Percentiles rank a stretch among this genome's conserved stretches.
phyloP scores from a whole-genome alignment of 2,797 vertebrate genomes.

The Anabas testudineus region DNA sequence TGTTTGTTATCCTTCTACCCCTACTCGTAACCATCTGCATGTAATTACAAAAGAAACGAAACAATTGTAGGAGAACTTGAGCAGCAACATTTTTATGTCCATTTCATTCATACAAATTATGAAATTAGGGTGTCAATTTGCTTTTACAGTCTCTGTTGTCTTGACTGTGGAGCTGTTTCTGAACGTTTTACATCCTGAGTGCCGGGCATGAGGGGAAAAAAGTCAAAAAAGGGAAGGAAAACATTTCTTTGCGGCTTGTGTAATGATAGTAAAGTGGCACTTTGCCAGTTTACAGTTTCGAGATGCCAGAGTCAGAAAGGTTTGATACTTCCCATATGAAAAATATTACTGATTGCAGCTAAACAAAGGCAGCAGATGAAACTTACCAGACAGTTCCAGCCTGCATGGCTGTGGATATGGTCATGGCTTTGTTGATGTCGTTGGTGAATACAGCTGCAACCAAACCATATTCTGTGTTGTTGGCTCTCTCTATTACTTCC shows the following conservation, averaged over 20 bases:
- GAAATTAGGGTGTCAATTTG: slow-evolving; percentile 58
- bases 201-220: slow-evolving; percentile 38
- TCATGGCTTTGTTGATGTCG: slow-evolving; percentile 97
- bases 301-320: slow-evolving; percentile 50
- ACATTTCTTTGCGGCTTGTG: slow-evolving; percentile 58
- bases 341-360: slow-evolving; percentile 61
- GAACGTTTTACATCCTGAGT: slow-evolving; percentile 53
- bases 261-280: slow-evolving; percentile 65
- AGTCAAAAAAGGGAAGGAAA: slow-evolving; percentile 49
- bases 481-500: slow-evolving; percentile 97
- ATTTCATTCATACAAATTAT: slow-evolving; percentile 63
- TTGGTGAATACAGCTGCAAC: slow-evolving; percentile 96
- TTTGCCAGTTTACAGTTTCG: slow-evolving; percentile 55
- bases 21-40: slow-evolving; percentile 60
- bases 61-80: slow-evolving; percentile 58
- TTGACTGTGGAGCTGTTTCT: slow-evolving; percentile 23
- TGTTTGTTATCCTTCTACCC: slow-evolving; percentile 50
- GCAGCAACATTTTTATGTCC: slow-evolving; percentile 51
- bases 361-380: slow-evolving; percentile 41
- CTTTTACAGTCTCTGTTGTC: slow-evolving; percentile 47
- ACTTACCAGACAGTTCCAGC: slow-evolving; percentile 98
- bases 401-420: slow-evolving; percentile 94
- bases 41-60: slow-evolving; percentile 67
- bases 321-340: slow-evolving; percentile 66
- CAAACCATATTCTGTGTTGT: slow-evolving; percentile 95